Conservation (phyloP, 1,140 invertebrate species). For the Tetranychus urticae region DNA sequence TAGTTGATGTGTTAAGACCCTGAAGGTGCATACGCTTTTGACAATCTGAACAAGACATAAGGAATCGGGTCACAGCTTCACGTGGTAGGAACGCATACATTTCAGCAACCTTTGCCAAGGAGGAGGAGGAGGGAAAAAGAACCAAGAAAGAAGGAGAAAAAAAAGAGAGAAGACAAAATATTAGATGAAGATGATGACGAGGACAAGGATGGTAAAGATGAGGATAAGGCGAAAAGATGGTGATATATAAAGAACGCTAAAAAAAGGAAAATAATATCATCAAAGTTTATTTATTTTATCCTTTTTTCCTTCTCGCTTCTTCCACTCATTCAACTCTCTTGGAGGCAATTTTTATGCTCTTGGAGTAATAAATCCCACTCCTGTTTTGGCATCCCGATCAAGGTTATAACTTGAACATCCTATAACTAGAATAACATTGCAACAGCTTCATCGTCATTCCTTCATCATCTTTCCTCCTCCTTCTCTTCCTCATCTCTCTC, state of each 20-base stretch:
- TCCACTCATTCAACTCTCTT: not conserved
- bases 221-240: too few species aligned
- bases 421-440: not conserved
- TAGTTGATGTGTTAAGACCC: not conserved
- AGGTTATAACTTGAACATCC: conserved; percentile 1
- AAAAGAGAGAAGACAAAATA: too few species aligned
- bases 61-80: conserved; percentile 78
- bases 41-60: conserved; percentile 76
- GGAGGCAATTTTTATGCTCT: conserved; percentile 5
- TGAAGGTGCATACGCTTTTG: conserved; percentile 52
- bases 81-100: conserved; percentile 80
- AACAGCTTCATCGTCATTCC: not conserved
- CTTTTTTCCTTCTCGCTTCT: not conserved
- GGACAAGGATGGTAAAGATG: too few species aligned
- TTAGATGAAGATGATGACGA: too few species aligned
- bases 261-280: not conserved
- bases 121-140: too few species aligned
- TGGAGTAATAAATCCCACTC: conserved; percentile 3
- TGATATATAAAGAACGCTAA: too few species aligned
- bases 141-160: too few species aligned
- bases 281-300: not conserved
- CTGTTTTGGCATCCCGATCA: not conserved
- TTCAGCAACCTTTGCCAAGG: conserved; percentile 53
- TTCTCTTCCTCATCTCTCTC: not conserved
- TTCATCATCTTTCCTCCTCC: not conserved